Base-by-base conservation (phyloP, 2,888 invertebrate genomes). In the Ectemnius continuus region DNA sequence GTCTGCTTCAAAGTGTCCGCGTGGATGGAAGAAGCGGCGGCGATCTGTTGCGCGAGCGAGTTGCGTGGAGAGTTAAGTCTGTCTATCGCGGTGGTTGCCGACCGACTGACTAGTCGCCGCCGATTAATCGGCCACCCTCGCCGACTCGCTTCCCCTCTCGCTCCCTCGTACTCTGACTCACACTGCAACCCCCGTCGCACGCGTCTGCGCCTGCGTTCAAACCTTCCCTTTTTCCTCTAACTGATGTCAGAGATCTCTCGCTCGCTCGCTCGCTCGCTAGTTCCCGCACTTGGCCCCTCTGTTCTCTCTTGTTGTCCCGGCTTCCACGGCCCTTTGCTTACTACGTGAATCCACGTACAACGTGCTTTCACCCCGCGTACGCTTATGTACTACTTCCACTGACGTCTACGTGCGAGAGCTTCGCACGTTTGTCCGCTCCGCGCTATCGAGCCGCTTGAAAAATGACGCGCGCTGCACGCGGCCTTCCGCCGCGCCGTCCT, bases 51-150 rank as follows among this genome's bases (percentile, higher is more conserved):
- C 13, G n/a, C 45, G 61, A 36, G 18, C 62, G 66, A 71, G 59
- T 69, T 14, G 67, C 59, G 48, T 16, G 16, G 52, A 11, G 47
- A 52, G 26, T 45, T 64, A 76, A 67, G 70, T 68, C 77, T 81
- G 80, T 80, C 73, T 63, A 76, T 77, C 79, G 76, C 78, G 79
- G 79, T 81, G 83, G 81, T 82, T 81, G 82, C 81, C 85, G 85
- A 82, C 81, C 85, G 82, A 86, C 87, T 86, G 84, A 85, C 81
- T 78, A 78, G 67, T 75, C 73, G 78, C 74, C 81, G 79, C 68
- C 78, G 82, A 81, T 83, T 79, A 81, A 75, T 52, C 79, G 66
- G 69, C 66, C 70, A 66, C 70, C 75, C 78, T 75, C 72, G 59
- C 61, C 23, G 36, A 36, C 36, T 36, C 36, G 36, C 36, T 36